Conservation (phyloP, 37 sponge, comb jelly and placozoan species). For the Bolinopsis microptera region DNA sequence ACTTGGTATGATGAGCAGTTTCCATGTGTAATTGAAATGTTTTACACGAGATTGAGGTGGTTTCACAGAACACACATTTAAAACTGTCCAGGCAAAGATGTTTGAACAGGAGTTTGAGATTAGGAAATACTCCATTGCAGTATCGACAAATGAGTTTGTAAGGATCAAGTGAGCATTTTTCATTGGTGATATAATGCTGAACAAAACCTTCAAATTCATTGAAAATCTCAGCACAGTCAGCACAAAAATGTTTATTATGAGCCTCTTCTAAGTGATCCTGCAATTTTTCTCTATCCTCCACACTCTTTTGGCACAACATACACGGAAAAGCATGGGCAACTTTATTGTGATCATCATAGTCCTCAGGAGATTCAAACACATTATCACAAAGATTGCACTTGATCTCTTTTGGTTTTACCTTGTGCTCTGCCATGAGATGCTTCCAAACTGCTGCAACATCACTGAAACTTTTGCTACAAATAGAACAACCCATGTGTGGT, state of each 20-base stretch:
- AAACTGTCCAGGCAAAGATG: constrained; percentile 62
- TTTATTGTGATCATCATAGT: constrained; percentile 41
- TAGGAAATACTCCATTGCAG: constrained; percentile 35
- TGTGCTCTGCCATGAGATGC: constrained; percentile 29
- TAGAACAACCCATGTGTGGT: constrained; percentile 12
- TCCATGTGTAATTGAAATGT: constrained; percentile 52
- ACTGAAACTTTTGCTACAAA: constrained; percentile 1
- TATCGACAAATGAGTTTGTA: constrained; percentile 52
- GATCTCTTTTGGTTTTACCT: constrained; percentile 28
- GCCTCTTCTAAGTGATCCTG: constrained; percentile 44
- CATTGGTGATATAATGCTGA: constrained; percentile 57
- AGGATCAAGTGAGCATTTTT: constrained; percentile 55
- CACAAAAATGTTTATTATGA: constrained; percentile 38
- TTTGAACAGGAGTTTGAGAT: constrained; percentile 56
- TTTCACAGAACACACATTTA: constrained; percentile 44
- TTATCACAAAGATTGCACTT: constrained; percentile 50
- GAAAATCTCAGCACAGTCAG: constrained; percentile 52
- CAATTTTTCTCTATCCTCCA: constrained; percentile 19
- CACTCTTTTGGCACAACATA: constrained; percentile 49
- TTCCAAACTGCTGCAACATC: constrained; percentile 1
- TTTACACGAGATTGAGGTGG: constrained; percentile 26
- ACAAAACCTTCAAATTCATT: constrained; percentile 26
- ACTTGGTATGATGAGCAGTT: background rate
- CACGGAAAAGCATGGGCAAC: constrained; percentile 28
- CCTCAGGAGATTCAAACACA: constrained; percentile 22